Evolutionary conservation across 2,888 invertebrate species (phyloP).

Genomic region (Aquatica leii): DNA sequence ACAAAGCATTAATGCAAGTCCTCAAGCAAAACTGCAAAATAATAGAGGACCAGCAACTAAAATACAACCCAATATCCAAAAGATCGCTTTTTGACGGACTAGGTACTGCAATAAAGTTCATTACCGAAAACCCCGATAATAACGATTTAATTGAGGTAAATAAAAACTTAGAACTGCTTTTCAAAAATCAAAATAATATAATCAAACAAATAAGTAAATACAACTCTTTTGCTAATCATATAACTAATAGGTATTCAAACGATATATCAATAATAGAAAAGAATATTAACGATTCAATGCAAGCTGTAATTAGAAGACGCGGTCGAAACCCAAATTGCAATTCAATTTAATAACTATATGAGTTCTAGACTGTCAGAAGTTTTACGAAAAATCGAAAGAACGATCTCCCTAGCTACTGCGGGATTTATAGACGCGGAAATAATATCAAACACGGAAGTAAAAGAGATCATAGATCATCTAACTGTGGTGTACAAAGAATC

Average conservation of each 20-base stretch:
- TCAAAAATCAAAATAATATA: slow-evolving; percentile 28
- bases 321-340: slow-evolving; percentile 12
- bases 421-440: slow-evolving; percentile 32
- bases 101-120: slow-evolving; percentile 45
- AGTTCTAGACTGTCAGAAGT: slow-evolving; percentile 18
- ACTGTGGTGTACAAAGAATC: slow-evolving; percentile 28
- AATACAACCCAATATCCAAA: slow-evolving; percentile 26
- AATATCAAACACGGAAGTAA: slow-evolving; percentile 27
- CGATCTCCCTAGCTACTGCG: slow-evolving; percentile 27
- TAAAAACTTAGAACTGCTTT: slow-evolving; percentile 25
- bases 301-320: slow-evolving; percentile 15
- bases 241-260: slow-evolving; percentile 25
- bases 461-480: slow-evolving; percentile 26
- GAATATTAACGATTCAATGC: slow-evolving; percentile 15
- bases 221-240: slow-evolving; percentile 35
- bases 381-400: slow-evolving; percentile 27
- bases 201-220: slow-evolving; percentile 29
- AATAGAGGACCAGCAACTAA: slow-evolving; percentile 38
- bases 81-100: slow-evolving; percentile 48
- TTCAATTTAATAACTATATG: slow-evolving; percentile 28
- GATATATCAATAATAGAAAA: slow-evolving; percentile 22
- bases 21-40: slow-evolving; percentile 35
- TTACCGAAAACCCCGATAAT: slow-evolving; percentile 29
- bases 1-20: slow-evolving; percentile 1
- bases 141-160: slow-evolving; percentile 32